Percentiles rank a stretch among this genome's conserved stretches.
phyloP scores from a whole-genome alignment of 2,113 vertebrate genomes.

The Falcunculus frontatus region DNA sequence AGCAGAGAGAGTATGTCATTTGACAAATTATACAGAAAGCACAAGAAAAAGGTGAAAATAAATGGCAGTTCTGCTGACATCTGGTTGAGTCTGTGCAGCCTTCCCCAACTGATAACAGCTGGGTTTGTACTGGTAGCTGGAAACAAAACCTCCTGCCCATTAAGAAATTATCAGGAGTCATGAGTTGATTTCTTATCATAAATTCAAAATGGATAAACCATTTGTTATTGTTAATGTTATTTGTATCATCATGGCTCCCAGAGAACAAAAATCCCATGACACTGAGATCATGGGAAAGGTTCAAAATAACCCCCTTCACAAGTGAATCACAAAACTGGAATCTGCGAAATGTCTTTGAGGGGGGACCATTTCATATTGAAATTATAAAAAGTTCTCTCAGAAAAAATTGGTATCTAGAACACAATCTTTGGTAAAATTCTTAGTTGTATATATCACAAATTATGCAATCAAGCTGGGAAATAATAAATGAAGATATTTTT shows the following conservation, averaged over 20 bases:
- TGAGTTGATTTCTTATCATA: not conserved
- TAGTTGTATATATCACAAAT: not conserved
- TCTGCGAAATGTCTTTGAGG: not conserved
- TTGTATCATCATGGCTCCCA: not conserved
- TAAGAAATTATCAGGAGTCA: not conserved
- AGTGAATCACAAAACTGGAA: slow-evolving; percentile 67
- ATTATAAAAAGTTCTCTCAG: not conserved
- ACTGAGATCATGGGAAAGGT: slow-evolving; percentile 68
- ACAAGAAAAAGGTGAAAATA: not conserved
- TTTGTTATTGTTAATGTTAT: slow-evolving; percentile 9
- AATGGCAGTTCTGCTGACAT: not conserved
- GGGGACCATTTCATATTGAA: not conserved
- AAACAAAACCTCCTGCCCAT: not conserved
- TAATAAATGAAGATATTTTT: not conserved
- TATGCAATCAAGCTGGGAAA: not conserved
- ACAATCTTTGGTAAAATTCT: not conserved
- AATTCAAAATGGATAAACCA: not conserved
- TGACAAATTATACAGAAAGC: not conserved
- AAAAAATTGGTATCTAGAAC: not conserved
- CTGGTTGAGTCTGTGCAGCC: not conserved
- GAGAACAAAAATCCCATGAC: slow-evolving; percentile 53
- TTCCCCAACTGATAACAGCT: not conserved
- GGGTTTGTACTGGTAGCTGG: not conserved
- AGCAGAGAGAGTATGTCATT: not conserved
- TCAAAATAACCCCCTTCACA: slow-evolving; percentile 60